Percentiles rank a stretch among this genome's conserved stretches.
These are phyloP conservation scores for Melikaiella ostensackeni DNA, from an alignment of 2,888 invertebrate genomes.

Conservation along the genomic window DNA sequence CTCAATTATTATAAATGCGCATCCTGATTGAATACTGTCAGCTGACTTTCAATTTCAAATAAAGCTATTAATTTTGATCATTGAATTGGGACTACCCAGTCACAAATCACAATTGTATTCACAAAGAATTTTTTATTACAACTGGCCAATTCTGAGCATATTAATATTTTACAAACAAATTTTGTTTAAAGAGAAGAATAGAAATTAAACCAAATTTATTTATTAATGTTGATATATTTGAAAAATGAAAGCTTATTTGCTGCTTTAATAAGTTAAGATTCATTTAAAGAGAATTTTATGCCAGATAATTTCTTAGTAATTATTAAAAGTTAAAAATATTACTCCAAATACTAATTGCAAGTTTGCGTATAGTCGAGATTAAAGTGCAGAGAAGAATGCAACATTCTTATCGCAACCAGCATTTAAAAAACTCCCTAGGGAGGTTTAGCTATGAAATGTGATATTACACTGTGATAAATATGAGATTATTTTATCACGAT, in stretches of 20 bases:
- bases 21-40: slow-evolving; percentile 12
- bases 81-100: slow-evolving; percentile 2
- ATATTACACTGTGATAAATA: slow-evolving; percentile 11
- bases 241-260: too few species aligned
- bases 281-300: neutral
- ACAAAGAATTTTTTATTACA: neutral
- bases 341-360: neutral
- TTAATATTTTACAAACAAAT: too few species aligned
- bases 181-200: too few species aligned
- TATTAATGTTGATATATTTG: too few species aligned
- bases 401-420: slow-evolving; percentile 17
- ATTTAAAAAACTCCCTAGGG: slow-evolving; percentile 16
- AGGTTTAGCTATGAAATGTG: slow-evolving; percentile 26
- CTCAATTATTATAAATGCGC: slow-evolving; percentile 30
- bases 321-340: neutral
- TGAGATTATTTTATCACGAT: slow-evolving; percentile 24
- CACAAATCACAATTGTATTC: slow-evolving; percentile 3
- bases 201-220: too few species aligned
- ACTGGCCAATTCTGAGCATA: too few species aligned
- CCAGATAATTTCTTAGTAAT: neutral
- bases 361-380: neutral
- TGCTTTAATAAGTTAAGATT: too few species aligned
- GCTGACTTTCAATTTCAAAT: slow-evolving; percentile 26
- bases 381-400: neutral
- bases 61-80: slow-evolving; percentile 23